phyloP scores from a whole-genome alignment of 30 jellyfish, hydroid and myxozoan species.

The Hydractinia symbiolongicarpus region DNA sequence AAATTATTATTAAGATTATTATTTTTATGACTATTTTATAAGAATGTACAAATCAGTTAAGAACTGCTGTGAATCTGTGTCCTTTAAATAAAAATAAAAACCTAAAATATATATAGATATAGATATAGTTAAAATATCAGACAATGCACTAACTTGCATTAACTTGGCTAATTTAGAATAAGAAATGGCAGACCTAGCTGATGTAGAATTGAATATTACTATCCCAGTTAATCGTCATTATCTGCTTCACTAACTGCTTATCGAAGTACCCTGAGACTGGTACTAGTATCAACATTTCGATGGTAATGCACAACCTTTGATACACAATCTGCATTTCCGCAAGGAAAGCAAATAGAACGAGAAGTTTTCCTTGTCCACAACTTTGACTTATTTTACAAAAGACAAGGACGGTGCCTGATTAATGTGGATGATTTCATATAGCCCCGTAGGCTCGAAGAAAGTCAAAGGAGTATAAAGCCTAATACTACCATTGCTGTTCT shows the following conservation, averaged over 20 bases:
- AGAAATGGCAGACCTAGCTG: conserved; percentile 17
- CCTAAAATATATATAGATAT: too few relatives aligned
- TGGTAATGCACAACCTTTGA: conserved; percentile 19
- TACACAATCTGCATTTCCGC: conserved; percentile 1
- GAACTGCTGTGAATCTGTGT: too few relatives aligned
- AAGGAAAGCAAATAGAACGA: background rate
- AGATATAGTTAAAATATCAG: background rate
- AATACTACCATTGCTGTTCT: too few relatives aligned
- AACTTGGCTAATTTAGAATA: conserved; percentile 12
- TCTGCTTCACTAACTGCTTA: conserved; percentile 29
- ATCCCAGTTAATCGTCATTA: background rate
- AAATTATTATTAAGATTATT: too few relatives aligned
- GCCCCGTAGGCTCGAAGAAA: background rate
- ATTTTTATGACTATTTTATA: too few relatives aligned
- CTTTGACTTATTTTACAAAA: conserved; percentile 14
- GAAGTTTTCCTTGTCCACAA: conserved; percentile 15
- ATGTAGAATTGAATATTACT: conserved; percentile 12
- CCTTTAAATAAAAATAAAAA: too few relatives aligned
- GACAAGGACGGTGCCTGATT: background rate
- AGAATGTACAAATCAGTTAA: too few relatives aligned
- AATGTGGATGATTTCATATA: conserved; percentile 32
- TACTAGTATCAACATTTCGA: background rate
- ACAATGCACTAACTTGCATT: conserved; percentile 21
- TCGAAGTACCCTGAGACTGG: background rate
- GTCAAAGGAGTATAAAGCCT: background rate